Base-by-base conservation (phyloP, 2,797 vertebrate species). In the Paramormyrops hopkinsi region DNA sequence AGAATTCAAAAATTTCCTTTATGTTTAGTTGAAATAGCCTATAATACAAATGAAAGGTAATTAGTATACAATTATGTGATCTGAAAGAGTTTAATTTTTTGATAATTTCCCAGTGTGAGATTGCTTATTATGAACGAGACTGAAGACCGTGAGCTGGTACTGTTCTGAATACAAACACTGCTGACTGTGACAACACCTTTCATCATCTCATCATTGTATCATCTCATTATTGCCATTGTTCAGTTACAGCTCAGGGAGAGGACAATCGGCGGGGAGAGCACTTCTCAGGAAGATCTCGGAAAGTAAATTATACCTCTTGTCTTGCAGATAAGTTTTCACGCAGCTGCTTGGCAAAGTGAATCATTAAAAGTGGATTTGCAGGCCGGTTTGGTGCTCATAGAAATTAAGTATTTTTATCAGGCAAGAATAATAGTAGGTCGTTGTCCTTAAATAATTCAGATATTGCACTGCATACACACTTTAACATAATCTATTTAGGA, bases 401-500 rank as follows among this genome's bases (percentile, higher is more conserved):
- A 22, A 51, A 50, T 85, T 48, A 83, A 88, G 22, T 79, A 73
- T 22, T 17, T 83, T 46, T 54, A 69, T 73, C 14, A 37, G 46
- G 59, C 69, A 59, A 51, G 46, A 86, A 69, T 48, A 89, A 85
- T 22, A 65, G 79, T 56, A 59, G 54, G 33, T 56, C 8, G 0
- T 25, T 29, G 25, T 51, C 22, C 29, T 85, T 85, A 25, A 9
- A 48, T 85, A 48, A 51, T 48, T 25, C 11, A 22, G 48, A 85
- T 46, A n/a, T 51, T 51, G 46, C 79, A 85, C 82, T 85, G 44
- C 48, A 85, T 50, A 85, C 48, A 14, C 9, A 85, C 44, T 17
- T n/a, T 85, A 84, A 85, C 46, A 83, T 83, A 85, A 85, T 50
- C 46, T 51, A 22, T 85, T 25, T 85, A 85, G 29, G 48, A 85